Evolutionary conservation across 1,140 invertebrate genomes (phyloP), one percentile per base, ranked within the genome.

Genomic region (Euborellia annulipes): DNA sequence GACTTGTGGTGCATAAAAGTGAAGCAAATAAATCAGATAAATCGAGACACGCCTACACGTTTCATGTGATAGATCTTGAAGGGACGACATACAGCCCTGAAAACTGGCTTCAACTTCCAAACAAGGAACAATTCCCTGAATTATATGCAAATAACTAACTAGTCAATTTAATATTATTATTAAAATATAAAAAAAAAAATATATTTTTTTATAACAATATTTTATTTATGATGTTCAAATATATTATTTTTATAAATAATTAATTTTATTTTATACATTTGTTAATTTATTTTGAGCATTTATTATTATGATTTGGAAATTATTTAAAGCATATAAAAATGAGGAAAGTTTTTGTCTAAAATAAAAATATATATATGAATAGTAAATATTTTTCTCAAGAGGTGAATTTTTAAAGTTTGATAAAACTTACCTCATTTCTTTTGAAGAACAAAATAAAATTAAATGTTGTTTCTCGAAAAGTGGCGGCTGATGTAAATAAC

Each of bases 11-110:
- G 1, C 94, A 98, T 59, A 85, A 82, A 58, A 97, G 92, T 58
- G 82, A 85, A 36, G 63, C 71, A 6, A 98, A 98, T 61, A 76
- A 67, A 43, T 94, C 89, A 0, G 55, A 72, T 1, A 75, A 78
- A 43, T 82, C 87, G n/a, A 73, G 94, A 43, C 83, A 92, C 52
- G 87, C 86, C 2, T 98, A 98, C 63, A 96, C 93, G 3, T 96
- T 94, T 62, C 94, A 98, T 63, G 73, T 95, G 0, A 73, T 88
- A 42, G 93, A 98, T 62, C 76, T 76, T 42, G 65, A 79, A 13
- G 65, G 79, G 36, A 80, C 78, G 1, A 66, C 71, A 43, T 97
- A 84, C 62, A 78, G 81, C 1, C 63, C 76, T 48, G 72, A 87
- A 1, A 96, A 95, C 56, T 95, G 91, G 91, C 60, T 89, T 2